phyloP scores from a whole-genome alignment of 2,888 invertebrate species.

The Schrankia costaestrigalis region DNA sequence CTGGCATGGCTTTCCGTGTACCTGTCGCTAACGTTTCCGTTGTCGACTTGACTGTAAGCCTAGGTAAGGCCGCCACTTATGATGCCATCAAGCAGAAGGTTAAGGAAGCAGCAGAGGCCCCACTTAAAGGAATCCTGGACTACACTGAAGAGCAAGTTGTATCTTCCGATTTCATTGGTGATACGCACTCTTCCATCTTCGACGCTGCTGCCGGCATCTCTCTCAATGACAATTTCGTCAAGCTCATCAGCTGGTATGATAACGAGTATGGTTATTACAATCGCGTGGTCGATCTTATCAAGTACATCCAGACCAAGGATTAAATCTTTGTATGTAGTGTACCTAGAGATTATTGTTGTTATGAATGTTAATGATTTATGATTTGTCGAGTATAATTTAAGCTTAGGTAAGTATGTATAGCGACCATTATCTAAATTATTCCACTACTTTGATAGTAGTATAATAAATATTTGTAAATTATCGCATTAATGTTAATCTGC shows the following conservation, averaged over 20 bases:
- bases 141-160: constrained; percentile 99
- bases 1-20: constrained; percentile 99
- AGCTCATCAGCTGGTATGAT: constrained; percentile 99
- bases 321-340: constrained; percentile 49
- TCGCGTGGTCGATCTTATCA: constrained; percentile 98
- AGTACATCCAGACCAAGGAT: constrained; percentile 90
- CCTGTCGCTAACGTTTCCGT: constrained; percentile 98
- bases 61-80: constrained; percentile 91
- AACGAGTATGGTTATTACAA: constrained; percentile 99
- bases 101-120: constrained; percentile 92
- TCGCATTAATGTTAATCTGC: constrained; percentile 37
- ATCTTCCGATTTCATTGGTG: constrained; percentile 96
- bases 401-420: constrained; percentile 67
- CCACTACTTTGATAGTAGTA: constrained; percentile 66
- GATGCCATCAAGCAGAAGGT: constrained; percentile 95
- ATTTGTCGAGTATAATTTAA: constrained; percentile 51
- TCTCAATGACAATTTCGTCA: constrained; percentile 96
- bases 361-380: constrained; percentile 46
- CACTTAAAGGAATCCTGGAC: constrained; percentile 93
- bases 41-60: constrained; percentile 95
- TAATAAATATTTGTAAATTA: constrained; percentile 46
- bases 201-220: constrained; percentile 98
- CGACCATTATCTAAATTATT: constrained; percentile 70
- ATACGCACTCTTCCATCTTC: constrained; percentile 95
- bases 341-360: constrained; percentile 39